These are phyloP conservation scores for Nephrotoma appendiculata DNA, from an alignment of 2,888 invertebrate genomes.

Conservation along the genomic window DNA sequence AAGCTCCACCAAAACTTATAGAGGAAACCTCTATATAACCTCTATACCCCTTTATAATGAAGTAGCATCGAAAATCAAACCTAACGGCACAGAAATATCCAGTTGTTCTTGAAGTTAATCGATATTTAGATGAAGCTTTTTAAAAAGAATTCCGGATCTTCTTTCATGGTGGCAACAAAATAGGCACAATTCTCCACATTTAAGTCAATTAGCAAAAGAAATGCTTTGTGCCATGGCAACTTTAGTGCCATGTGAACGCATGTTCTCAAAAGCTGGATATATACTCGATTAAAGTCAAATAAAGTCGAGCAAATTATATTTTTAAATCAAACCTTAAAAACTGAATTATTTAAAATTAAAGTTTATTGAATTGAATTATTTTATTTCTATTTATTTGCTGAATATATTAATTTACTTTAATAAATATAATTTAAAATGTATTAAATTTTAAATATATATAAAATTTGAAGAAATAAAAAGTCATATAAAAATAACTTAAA, in stretches of 20 bases:
- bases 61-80: not conserved
- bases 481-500: not conserved
- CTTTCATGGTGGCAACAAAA: constrained; percentile 8
- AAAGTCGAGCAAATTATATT: not conserved
- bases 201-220: not conserved
- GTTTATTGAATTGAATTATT: not conserved
- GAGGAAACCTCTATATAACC: constrained; percentile 6
- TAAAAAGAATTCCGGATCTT: constrained; percentile 7
- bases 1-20: not conserved
- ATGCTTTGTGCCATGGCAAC: not conserved
- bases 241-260: not conserved
- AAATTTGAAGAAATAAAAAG: not conserved
- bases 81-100: constrained; percentile 3
- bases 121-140: constrained; percentile 9
- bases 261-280: not conserved
- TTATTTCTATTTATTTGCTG: not conserved
- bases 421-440: not conserved
- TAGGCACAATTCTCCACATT: not conserved
- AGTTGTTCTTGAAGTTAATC: constrained; percentile 9
- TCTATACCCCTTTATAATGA: not conserved
- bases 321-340: not conserved
- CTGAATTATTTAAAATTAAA: not conserved
- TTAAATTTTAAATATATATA: not conserved
- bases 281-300: not conserved
- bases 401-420: not conserved